Percentiles rank a stretch among this genome's conserved stretches.
These are phyloP conservation scores for Elysia chlorotica DNA, from an alignment of 1,140 invertebrate genomes.

Conservation along the genomic window DNA sequence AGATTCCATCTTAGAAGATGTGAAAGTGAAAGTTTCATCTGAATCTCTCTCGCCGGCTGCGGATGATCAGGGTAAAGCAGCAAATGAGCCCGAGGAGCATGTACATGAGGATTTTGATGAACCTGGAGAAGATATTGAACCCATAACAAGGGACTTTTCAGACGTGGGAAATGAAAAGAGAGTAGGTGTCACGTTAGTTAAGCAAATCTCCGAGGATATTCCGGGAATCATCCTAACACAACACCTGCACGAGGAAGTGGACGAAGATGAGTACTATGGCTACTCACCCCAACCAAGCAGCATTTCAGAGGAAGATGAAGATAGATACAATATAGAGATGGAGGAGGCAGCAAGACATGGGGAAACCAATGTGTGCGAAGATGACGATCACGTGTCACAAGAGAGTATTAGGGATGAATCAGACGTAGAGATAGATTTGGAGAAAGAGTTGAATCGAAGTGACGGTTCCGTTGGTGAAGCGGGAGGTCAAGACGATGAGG, in stretches of 20 bases:
- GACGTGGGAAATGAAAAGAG: conserved; percentile 1
- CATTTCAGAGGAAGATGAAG: conserved; percentile 20
- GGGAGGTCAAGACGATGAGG: conserved; percentile 4
- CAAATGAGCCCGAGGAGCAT: conserved; percentile 16
- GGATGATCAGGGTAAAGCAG: conserved; percentile 27
- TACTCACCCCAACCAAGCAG: conserved; percentile 37
- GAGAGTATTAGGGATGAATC: background rate
- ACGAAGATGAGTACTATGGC: conserved; percentile 45
- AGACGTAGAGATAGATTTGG: conserved; percentile 19
- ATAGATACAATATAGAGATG: background rate
- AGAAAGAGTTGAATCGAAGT: conserved; percentile 36
- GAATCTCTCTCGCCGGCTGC: conserved; percentile 19
- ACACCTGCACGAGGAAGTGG: conserved; percentile 68
- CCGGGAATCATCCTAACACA: conserved; percentile 75
- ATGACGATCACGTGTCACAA: background rate
- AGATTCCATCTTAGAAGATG: conserved; percentile 50
- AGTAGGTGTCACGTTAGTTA: conserved; percentile 25
- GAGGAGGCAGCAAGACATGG: background rate
- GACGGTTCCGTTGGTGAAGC: conserved; percentile 30
- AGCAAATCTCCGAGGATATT: conserved; percentile 65
- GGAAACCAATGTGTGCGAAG: background rate
- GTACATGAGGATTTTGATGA: conserved; percentile 23
- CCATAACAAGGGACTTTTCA: background rate
- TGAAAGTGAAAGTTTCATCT: conserved; percentile 33
- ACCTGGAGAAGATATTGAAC: conserved; percentile 18